phyloP scores from a whole-genome alignment of 2,113 vertebrate species.

The Gracilinanus agilis region DNA sequence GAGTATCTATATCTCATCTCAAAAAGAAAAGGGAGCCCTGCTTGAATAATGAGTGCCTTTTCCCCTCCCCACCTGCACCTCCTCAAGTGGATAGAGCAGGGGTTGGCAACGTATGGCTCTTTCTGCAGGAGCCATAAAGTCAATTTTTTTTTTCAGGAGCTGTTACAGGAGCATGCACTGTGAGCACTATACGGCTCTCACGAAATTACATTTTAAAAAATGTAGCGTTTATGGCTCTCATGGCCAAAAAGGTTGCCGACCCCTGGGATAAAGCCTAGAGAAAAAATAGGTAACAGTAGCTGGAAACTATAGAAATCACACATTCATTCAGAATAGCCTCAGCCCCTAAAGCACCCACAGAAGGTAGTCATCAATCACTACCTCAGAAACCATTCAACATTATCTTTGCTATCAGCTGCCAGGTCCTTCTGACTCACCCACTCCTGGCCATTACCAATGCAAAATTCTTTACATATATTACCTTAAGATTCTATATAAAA shows the following conservation, averaged over 20 bases:
- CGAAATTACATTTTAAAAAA: too few species aligned
- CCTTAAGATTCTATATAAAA: neutral
- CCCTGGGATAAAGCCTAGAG: neutral
- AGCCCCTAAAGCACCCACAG: neutral
- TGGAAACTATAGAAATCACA: neutral
- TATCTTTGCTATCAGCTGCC: neutral
- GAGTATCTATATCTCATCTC: neutral
- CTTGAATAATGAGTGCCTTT: neutral
- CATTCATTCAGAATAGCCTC: neutral
- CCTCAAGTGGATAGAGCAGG: neutral
- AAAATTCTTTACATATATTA: neutral
- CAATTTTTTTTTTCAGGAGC: too few species aligned
- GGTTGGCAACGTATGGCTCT: too few species aligned
- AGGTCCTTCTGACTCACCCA: neutral
- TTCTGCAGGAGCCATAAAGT: too few species aligned
- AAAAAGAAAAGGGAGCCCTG: neutral
- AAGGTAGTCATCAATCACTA: neutral
- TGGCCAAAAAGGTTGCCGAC: too few species aligned
- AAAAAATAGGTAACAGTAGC: neutral
- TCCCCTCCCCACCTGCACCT: neutral
- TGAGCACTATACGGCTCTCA: too few species aligned
- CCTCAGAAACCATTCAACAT: neutral
- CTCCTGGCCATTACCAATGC: neutral
- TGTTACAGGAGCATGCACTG: too few species aligned
- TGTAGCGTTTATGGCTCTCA: too few species aligned